A percentile compares a stretch with the other conserved stretches of the same genome.
These are phyloP conservation scores for Galago senegalensis DNA, from an alignment of 2,797 vertebrate species.

Conservation along the genomic window DNA sequence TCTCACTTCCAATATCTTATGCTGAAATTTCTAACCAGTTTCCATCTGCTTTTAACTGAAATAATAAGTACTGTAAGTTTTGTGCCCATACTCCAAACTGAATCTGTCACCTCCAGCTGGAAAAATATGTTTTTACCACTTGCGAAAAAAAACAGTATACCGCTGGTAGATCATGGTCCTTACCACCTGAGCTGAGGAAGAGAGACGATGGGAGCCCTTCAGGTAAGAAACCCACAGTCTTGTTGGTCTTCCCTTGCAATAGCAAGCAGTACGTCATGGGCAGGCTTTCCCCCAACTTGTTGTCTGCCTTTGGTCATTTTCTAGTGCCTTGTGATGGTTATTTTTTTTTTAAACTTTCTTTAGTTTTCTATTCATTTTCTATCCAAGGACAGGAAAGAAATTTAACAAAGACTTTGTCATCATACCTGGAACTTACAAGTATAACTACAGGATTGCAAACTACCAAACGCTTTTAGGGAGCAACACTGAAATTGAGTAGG, in stretches of 20 bases:
- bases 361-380: constrained; percentile 11
- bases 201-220: neutral
- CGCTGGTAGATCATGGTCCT: neutral
- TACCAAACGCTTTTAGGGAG: neutral
- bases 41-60: neutral
- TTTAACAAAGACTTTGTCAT: constrained; percentile 1
- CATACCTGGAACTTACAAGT: neutral
- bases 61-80: neutral
- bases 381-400: neutral
- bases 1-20: neutral
- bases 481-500: neutral
- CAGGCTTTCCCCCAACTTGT: neutral
- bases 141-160: neutral
- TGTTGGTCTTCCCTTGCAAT: too few relatives aligned
- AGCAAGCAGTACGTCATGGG: neutral
- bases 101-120: neutral
- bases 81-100: neutral
- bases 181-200: neutral
- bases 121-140: neutral
- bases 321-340: neutral
- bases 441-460: neutral
- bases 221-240: neutral
- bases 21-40: neutral
- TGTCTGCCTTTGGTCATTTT: constrained; percentile 2
- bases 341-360: neutral